phyloP scores from a whole-genome alignment of 1,140 invertebrate species.

The Drosophila prosaltans region DNA sequence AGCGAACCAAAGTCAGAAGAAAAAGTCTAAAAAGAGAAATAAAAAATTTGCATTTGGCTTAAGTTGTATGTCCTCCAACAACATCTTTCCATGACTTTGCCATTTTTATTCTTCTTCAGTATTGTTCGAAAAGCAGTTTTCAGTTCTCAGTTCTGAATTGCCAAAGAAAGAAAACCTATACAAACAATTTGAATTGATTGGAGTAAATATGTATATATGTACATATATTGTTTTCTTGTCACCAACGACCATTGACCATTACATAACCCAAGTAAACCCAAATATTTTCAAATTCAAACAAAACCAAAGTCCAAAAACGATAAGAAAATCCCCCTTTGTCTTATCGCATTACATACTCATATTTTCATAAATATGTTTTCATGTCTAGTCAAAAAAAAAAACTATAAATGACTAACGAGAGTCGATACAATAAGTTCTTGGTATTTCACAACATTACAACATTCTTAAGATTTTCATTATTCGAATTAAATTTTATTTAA shows the following conservation, averaged over 20 bases:
- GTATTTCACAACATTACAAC: too few species aligned
- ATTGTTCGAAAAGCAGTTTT: neutral
- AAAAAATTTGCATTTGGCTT: constrained; percentile 23
- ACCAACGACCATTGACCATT: neutral
- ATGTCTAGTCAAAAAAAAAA: neutral
- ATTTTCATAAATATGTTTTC: constrained; percentile 8
- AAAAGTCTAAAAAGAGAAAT: neutral
- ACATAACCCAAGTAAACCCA: neutral
- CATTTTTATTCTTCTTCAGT: neutral
- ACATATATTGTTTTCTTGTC: neutral
- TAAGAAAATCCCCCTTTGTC: constrained; percentile 6
- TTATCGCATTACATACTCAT: constrained; percentile 10
- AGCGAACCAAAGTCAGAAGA: neutral
- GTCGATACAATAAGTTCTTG: neutral
- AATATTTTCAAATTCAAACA: constrained; percentile 3
- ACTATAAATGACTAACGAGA: neutral
- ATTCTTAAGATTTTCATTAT: too few species aligned
- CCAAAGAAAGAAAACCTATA: too few species aligned
- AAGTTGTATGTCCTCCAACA: neutral
- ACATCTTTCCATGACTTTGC: constrained; percentile 6
- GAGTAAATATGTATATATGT: too few species aligned
- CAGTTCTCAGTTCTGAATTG: too few species aligned
- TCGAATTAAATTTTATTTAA: too few species aligned
- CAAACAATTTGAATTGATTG: too few species aligned
- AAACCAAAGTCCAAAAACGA: constrained; percentile 5